These are phyloP conservation scores for Nettapus auritus DNA, from an alignment of 2,113 vertebrate genomes.

Conservation along the genomic window DNA sequence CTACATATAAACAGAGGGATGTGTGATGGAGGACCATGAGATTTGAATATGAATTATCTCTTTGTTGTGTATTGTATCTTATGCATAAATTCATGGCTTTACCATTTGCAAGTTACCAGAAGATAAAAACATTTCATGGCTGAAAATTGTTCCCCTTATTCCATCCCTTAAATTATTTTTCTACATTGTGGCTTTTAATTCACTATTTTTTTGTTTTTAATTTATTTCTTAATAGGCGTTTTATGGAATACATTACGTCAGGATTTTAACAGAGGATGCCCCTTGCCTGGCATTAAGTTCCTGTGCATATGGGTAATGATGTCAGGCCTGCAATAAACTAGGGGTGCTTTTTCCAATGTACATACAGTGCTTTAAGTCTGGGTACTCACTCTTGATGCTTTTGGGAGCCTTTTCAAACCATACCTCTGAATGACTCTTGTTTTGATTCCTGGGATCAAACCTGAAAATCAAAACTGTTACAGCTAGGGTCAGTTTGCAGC, in stretches of 20 bases:
- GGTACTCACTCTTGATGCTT: background rate
- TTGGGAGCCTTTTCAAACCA: slow-evolving; percentile 15
- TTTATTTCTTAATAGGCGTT: slow-evolving; percentile 73
- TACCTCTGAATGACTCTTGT: background rate
- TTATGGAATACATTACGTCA: slow-evolving; percentile 59
- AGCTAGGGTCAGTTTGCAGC: slow-evolving; percentile 7
- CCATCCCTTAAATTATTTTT: slow-evolving; percentile 65
- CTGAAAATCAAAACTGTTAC: slow-evolving; percentile 42
- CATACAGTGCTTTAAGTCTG: background rate
- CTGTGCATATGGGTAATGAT: background rate
- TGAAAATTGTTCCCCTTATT: slow-evolving; percentile 68
- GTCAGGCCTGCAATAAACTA: background rate
- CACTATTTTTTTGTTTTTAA: slow-evolving; percentile 62
- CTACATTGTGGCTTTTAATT: slow-evolving; percentile 49
- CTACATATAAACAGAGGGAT: slow-evolving; percentile 61
- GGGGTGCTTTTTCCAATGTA: background rate
- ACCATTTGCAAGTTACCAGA: slow-evolving; percentile 49
- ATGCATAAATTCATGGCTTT: slow-evolving; percentile 42
- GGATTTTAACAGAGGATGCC: slow-evolving; percentile 46
- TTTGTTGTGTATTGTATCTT: slow-evolving; percentile 53
- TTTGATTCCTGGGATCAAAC: background rate
- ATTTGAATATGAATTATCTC: slow-evolving; percentile 60
- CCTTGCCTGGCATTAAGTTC: slow-evolving; percentile 2
- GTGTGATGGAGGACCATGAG: slow-evolving; percentile 46
- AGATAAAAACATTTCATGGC: slow-evolving; percentile 69